Percentiles rank a stretch among this genome's conserved stretches.
Conservation (phyloP, 2,113 vertebrate genomes). For the Anoplopoma fimbria region DNA sequence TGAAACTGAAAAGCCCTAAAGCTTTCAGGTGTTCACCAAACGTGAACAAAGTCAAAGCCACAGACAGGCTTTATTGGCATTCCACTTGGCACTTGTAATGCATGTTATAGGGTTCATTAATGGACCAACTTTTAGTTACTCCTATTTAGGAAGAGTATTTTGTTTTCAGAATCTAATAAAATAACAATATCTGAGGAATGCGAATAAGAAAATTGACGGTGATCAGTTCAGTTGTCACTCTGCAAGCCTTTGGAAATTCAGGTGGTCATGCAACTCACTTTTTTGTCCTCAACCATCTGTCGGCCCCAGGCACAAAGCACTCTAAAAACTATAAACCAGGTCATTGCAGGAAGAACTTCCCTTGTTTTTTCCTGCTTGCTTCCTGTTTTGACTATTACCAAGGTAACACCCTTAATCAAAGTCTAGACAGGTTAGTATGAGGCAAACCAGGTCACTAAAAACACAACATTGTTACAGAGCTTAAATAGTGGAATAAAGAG, state of each 20-base stretch:
- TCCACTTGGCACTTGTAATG: conserved; percentile 35
- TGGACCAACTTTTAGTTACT: neutral
- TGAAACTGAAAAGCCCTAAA: conserved; percentile 47
- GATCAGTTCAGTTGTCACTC: neutral
- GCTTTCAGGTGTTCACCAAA: conserved; percentile 66
- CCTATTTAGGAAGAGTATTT: conserved; percentile 6
- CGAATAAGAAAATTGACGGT: neutral
- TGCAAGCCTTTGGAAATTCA: neutral
- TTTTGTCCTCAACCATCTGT: conserved; percentile 30
- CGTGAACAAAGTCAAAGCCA: conserved; percentile 39
- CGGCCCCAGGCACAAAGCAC: conserved; percentile 26
- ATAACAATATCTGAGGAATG: neutral
- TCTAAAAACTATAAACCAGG: conserved; percentile 50
- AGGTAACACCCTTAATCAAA: conserved; percentile 37
- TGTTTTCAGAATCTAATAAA: neutral
- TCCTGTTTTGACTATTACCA: conserved; percentile 59
- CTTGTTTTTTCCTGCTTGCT: conserved; percentile 37
- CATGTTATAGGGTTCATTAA: conserved; percentile 45
- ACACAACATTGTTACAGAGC: conserved; percentile 32
- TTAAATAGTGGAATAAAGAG: conserved; percentile 19
- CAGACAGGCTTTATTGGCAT: conserved; percentile 60
- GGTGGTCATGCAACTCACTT: neutral
- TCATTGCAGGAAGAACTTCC: conserved; percentile 37
- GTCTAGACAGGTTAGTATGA: conserved; percentile 68
- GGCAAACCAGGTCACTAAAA: conserved; percentile 53